phyloP scores from a whole-genome alignment of 1,140 invertebrate species.

The Acyrthosiphon pisum region DNA sequence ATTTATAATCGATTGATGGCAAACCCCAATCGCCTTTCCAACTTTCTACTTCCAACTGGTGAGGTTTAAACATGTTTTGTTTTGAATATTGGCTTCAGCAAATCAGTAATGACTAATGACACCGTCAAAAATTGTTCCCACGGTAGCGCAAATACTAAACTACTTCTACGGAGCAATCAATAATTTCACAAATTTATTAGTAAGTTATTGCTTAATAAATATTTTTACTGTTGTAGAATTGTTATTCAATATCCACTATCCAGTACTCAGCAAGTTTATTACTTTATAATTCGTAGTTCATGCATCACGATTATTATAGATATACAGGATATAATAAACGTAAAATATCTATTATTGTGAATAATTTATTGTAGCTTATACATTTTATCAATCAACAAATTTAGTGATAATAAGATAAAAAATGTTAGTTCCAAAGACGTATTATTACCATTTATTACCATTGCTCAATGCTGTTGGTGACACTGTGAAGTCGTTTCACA shows the following conservation, averaged over 20 bases:
- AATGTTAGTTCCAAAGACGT: slow-evolving; percentile 2
- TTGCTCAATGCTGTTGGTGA: not conserved
- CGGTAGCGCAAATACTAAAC: not conserved
- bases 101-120: not conserved
- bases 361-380: no score
- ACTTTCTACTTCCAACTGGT: slow-evolving; percentile 71
- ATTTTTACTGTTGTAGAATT: not conserved
- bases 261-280: not conserved
- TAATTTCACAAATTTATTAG: not conserved
- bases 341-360: no score
- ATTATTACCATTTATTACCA: not conserved
- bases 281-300: no score
- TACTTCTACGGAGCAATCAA: not conserved
- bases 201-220: not conserved
- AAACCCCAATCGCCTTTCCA: slow-evolving; percentile 86
- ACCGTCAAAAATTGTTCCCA: not conserved
- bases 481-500: not conserved
- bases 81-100: not conserved
- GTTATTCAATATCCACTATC: not conserved
- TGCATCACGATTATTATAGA: no score
- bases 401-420: not conserved
- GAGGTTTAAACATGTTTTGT: slow-evolving; percentile 12
- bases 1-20: slow-evolving; percentile 80
- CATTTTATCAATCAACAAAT: slow-evolving; percentile 20
- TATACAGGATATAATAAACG: no score